Base-by-base conservation (phyloP, 2,113 vertebrate species). In the Bubalus kerabau region DNA sequence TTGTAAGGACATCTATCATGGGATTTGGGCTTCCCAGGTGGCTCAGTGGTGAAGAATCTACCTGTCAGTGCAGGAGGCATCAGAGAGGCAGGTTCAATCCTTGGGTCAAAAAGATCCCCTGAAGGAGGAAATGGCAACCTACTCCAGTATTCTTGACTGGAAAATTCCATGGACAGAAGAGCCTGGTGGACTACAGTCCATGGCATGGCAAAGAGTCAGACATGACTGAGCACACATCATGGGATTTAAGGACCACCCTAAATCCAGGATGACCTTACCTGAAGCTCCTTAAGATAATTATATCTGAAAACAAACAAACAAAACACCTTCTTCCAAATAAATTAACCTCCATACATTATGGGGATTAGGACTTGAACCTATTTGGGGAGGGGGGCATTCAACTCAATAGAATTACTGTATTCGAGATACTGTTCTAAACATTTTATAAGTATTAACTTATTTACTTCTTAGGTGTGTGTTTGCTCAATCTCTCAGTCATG, bases 311-410 rank as follows among this genome's bases (percentile, higher is more conserved):
- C 10, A 32, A 80, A 28, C 74, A 78, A 78, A 48, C 43, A 80
- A 80, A 76, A 50, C 30, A 11, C 1, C 21, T 26, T 32, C 71
- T 86, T 89, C 21, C 67, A 52, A 94, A 62, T 19, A 32, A 48
- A 71, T 17, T 60, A 2, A 2, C 15, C 26, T 87, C 50, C 50
- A 50, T 36, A 91, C 17, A 76, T 64, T 57, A 23, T n/a, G 24
- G 6, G 10, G 7, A 4, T 84, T 59, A 84, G 43, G 19, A 28
- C 17, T 40, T 36, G 43, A 13, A 46, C 6, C 23, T 30, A 6
- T 17, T 80, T 2, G 0, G 8, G 32, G 24, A 21, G 0, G 3
- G 1, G 17, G 13, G 1, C n/a, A 16, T n/a, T 40, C 28, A 78
- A 46, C 32, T 16, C 40, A 54, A 30, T 16, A 54, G 6, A 86